Percentiles rank a stretch among this genome's conserved stretches.
These are phyloP conservation scores for Pogonocherus hispidulus DNA, from an alignment of 2,888 invertebrate genomes.

Conservation along the genomic window DNA sequence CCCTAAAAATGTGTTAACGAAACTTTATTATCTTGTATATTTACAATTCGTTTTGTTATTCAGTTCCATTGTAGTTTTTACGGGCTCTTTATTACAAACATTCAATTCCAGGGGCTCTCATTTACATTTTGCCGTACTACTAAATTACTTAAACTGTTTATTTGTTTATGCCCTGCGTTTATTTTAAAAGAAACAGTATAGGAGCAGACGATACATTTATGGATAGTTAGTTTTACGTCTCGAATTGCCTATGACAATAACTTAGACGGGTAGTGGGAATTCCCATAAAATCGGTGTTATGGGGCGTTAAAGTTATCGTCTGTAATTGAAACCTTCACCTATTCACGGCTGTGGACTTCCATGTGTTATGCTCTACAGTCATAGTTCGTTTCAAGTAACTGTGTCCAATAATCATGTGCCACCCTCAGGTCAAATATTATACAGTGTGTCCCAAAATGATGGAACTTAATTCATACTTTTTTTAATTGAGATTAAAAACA, in stretches of 20 bases:
- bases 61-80: constrained; percentile 25
- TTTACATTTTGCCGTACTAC: constrained; percentile 9
- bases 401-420: background rate
- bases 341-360: background rate
- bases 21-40: constrained; percentile 32
- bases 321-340: background rate
- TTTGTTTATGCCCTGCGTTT: constrained; percentile 5
- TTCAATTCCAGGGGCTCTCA: constrained; percentile 28
- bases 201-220: constrained; percentile 5
- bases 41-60: constrained; percentile 32
- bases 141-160: constrained; percentile 19
- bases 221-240: no score
- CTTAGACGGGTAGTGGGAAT: background rate
- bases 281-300: background rate
- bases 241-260: background rate
- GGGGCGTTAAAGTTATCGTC: background rate
- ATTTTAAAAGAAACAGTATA: constrained; percentile 5
- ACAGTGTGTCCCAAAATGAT: no score
- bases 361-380: background rate
- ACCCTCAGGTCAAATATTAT: no score
- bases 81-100: constrained; percentile 35
- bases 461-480: no score
- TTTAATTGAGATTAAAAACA: no score
- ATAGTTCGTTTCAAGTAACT: background rate
- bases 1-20: background rate